These are phyloP conservation scores for Andrena hattorfiana DNA, from an alignment of 2,888 invertebrate genomes.

Conservation along the genomic window DNA sequence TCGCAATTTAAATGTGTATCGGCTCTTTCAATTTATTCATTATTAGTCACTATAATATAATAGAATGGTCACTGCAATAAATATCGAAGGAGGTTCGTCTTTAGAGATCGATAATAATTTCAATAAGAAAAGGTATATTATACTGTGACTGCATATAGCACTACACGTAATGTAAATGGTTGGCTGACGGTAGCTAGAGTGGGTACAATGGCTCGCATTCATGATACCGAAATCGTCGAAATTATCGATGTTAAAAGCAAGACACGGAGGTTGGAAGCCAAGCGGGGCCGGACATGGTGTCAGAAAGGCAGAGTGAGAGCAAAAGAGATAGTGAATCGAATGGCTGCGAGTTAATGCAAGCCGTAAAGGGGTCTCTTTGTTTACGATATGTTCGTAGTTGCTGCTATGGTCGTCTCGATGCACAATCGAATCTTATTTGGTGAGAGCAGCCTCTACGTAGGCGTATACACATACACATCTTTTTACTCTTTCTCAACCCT, in stretches of 20 bases:
- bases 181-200: neutral
- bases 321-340: constrained; percentile 55
- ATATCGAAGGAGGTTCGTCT: no score
- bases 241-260: constrained; percentile 47
- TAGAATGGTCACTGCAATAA: no score
- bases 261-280: constrained; percentile 54
- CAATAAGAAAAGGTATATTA: neutral
- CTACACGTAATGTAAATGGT: neutral
- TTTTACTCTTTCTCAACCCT: constrained; percentile 29
- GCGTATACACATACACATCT: constrained; percentile 58
- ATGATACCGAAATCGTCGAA: constrained; percentile 31
- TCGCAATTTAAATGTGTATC: no score
- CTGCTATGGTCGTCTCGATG: constrained; percentile 60
- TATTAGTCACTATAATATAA: no score
- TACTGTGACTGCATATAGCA: neutral
- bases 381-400: constrained; percentile 61
- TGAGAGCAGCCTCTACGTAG: constrained; percentile 62
- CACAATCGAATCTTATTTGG: constrained; percentile 70
- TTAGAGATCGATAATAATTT: no score
- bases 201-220: constrained; percentile 37
- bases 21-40: no score
- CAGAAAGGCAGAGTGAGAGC: constrained; percentile 19
- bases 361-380: constrained; percentile 63
- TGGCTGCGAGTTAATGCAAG: constrained; percentile 54
- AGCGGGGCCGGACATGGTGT: constrained; percentile 45